Base-by-base conservation (phyloP, 2,888 invertebrate species). In the Eristalis intricaria region DNA sequence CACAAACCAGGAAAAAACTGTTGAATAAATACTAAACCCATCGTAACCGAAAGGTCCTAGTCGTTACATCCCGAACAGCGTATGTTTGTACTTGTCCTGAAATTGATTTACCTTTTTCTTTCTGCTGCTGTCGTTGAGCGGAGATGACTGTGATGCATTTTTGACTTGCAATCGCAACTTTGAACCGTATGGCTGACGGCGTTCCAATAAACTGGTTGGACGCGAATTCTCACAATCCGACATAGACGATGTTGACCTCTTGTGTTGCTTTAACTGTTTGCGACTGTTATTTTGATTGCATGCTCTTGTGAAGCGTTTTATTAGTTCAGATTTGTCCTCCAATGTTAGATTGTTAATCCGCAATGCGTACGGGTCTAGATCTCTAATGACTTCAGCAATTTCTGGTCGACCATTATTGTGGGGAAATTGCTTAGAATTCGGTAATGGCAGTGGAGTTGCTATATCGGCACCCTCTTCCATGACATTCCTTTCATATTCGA, bases 391-490 rank as follows among this genome's bases (percentile, higher is more conserved):
- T 89, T 93, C 92, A 64, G 90, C 90, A 79, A 92, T 90, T 89
- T 93, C 92, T 81, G 92, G 90, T 71, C 91, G 91, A 79, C 89
- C 64, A 65, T 90, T 91, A n/a, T 90, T 89, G 60, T 80, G 80
- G 19, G 78, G 84, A 76, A 89, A 87, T 64, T 77, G 78, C 19
- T 87, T 89, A 10, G 80, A 74, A 64, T 60, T 77, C 13, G 87
- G 43, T 64, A 84, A 58, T 29, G 91, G 92, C 88, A 91, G 88
- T 23, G 91, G 92, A 26, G 91, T 92, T 89, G 86, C 93, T 89
- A 91, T 94, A 93, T 91, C 95, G 92, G 82, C 92, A 89, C 88
- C 94, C 93, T 92, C 91, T 92, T 91, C 92, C 22, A 90, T 90
- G 84, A 90, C 90, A 75, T 90, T 90, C 3, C 90, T 90, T 79